These are phyloP conservation scores for Anthonomus grandis DNA, from an alignment of 1,140 invertebrate species.

Conservation along the genomic window DNA sequence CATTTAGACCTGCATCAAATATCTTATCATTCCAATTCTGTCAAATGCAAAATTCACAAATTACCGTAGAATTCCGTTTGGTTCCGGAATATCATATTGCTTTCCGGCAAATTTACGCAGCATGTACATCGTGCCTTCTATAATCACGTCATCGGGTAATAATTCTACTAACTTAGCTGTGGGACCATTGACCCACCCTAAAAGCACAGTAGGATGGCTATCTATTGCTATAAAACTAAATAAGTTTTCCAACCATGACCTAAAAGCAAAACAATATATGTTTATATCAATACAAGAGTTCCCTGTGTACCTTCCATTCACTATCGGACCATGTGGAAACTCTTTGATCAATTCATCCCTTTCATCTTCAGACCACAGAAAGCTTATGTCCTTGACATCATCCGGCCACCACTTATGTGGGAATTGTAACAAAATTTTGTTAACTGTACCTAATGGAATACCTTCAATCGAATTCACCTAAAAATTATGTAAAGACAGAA, in stretches of 20 bases:
- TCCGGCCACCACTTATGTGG: conserved; percentile 58
- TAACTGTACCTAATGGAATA: conserved; percentile 66
- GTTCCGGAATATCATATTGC: conserved; percentile 54
- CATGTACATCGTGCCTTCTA: conserved; percentile 50
- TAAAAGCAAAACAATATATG: conserved; percentile 6
- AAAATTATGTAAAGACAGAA: neutral
- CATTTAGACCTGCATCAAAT: conserved; percentile 59
- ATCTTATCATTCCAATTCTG: neutral
- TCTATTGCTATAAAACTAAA: conserved; percentile 56
- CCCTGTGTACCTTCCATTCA: conserved; percentile 20
- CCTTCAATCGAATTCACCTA: conserved; percentile 57
- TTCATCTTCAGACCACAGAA: conserved; percentile 56
- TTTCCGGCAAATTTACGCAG: conserved; percentile 52
- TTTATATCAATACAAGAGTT: neutral
- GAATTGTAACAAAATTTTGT: conserved; percentile 75
- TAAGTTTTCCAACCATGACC: conserved; percentile 48
- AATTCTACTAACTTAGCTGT: conserved; percentile 54
- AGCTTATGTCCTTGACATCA: conserved; percentile 48
- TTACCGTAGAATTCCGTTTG: conserved; percentile 45
- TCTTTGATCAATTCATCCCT: conserved; percentile 30
- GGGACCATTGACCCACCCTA: conserved; percentile 61
- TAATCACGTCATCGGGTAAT: conserved; percentile 52
- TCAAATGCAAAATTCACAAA: neutral
- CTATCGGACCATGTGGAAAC: conserved; percentile 9
- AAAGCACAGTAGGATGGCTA: conserved; percentile 52